A percentile compares a stretch with the other conserved stretches of the same genome.
Conservation (phyloP, 2,113 vertebrate species). For the Epinephelus lanceolatus region DNA sequence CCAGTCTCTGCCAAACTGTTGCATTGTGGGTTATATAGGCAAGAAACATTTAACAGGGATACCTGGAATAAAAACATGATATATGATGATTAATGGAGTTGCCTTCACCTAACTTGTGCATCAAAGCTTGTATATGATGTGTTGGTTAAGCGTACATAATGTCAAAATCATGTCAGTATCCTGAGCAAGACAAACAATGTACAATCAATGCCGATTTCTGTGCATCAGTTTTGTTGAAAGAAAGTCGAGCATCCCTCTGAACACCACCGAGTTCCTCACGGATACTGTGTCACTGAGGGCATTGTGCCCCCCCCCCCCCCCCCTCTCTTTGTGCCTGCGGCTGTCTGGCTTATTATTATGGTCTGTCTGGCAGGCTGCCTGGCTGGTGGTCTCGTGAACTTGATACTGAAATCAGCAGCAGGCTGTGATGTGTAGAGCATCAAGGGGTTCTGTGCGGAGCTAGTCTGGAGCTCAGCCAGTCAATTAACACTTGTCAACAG, state of each 20-base stretch:
- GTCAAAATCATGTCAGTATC: neutral
- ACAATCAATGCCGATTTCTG: neutral
- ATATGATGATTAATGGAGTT: too few relatives aligned
- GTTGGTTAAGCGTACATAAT: neutral
- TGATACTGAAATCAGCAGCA: constrained; percentile 77
- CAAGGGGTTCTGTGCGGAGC: constrained; percentile 46
- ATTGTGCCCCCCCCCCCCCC: constrained; percentile 24
- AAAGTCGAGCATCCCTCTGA: neutral
- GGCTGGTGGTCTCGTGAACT: constrained; percentile 80
- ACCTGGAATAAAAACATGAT: neutral
- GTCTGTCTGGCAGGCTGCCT: constrained; percentile 73
- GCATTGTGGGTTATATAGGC: neutral
- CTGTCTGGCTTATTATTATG: constrained; percentile 75
- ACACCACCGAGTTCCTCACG: neutral
- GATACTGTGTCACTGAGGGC: constrained; percentile 58
- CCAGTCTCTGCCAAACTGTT: neutral
- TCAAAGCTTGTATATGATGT: neutral
- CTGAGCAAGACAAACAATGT: neutral
- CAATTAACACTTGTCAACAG: constrained; percentile 84
- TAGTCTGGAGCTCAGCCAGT: constrained; percentile 70
- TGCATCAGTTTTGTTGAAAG: neutral
- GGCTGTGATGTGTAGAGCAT: constrained; percentile 58
- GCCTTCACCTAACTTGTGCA: neutral
- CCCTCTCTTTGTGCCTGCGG: constrained; percentile 45
- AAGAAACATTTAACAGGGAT: neutral